Conservation (phyloP, 2,888 invertebrate genomes). For the Heliconius hortense region DNA sequence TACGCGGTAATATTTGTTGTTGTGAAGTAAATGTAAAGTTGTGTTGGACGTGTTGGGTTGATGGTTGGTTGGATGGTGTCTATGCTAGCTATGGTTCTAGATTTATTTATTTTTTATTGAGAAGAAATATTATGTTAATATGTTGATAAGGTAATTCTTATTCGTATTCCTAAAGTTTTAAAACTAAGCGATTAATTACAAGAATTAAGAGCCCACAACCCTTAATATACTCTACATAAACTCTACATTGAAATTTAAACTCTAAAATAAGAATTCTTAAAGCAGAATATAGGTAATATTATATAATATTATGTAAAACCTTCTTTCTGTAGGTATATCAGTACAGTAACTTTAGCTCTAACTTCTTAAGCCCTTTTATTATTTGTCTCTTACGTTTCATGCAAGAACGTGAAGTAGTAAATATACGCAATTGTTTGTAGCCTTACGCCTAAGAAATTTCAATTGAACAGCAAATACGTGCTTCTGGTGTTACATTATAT, state of each 20-base stretch:
- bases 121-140: background rate
- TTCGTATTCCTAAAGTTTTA: background rate
- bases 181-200: background rate
- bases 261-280: background rate
- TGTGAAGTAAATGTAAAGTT: background rate
- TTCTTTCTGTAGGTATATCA: conserved; percentile 12
- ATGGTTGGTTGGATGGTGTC: background rate
- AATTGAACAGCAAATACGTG: conserved; percentile 13
- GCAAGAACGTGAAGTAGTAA: conserved; percentile 5
- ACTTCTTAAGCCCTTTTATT: background rate
- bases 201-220: background rate
- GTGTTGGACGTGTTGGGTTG: background rate
- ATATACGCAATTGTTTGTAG: conserved; percentile 9
- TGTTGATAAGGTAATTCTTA: background rate
- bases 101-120: background rate
- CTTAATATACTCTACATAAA: background rate
- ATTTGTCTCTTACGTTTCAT: conserved; percentile 16
- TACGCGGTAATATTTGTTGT: conserved; percentile 1
- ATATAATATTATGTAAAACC: background rate
- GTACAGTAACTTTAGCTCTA: conserved; percentile 10
- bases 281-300: conserved; percentile 2
- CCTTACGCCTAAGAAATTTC: conserved; percentile 15
- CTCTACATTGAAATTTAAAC: conserved; percentile 2
- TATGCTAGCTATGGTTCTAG: background rate
- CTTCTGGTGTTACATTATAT: conserved; percentile 1